Percentiles rank a stretch among this genome's conserved stretches.
These are phyloP conservation scores for Crotalus tigris DNA, from an alignment of 2,113 vertebrate species.

Conservation along the genomic window DNA sequence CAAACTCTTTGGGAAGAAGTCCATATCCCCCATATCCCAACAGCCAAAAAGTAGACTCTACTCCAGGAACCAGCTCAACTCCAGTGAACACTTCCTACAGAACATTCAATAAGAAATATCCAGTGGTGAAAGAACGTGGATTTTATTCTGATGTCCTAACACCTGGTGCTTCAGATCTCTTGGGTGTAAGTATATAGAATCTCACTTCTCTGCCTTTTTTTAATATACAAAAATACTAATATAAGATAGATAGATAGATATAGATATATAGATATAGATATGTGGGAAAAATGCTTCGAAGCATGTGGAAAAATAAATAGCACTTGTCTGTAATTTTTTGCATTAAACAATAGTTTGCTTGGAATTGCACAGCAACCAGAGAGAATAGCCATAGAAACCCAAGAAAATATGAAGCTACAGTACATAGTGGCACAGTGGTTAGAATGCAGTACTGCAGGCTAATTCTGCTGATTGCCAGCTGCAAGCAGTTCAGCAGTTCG, in stretches of 20 bases:
- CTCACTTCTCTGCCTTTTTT: neutral
- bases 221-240: neutral
- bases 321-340: neutral
- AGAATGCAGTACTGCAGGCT: too few species aligned
- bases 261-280: too few species aligned
- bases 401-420: neutral
- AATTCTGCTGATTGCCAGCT: too few species aligned
- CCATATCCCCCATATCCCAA: neutral
- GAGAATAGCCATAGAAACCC: neutral
- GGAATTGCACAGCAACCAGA: neutral
- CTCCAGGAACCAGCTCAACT: slow-evolving; percentile 15
- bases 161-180: slow-evolving; percentile 53
- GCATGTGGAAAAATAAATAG: neutral
- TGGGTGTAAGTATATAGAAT: slow-evolving; percentile 64
- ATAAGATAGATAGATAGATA: too few species aligned
- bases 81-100: neutral
- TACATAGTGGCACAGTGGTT: too few species aligned
- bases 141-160: slow-evolving; percentile 70
- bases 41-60: neutral
- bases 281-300: neutral
- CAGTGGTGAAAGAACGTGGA: slow-evolving; percentile 56
- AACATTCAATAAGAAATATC: slow-evolving; percentile 46
- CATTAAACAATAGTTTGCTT: neutral
- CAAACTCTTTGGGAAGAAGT: slow-evolving; percentile 12
- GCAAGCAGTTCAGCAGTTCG: too few species aligned